A percentile compares a stretch with the other conserved stretches of the same genome.
Conservation (phyloP, 2,888 invertebrate genomes). For the Girardia tigrina region DNA sequence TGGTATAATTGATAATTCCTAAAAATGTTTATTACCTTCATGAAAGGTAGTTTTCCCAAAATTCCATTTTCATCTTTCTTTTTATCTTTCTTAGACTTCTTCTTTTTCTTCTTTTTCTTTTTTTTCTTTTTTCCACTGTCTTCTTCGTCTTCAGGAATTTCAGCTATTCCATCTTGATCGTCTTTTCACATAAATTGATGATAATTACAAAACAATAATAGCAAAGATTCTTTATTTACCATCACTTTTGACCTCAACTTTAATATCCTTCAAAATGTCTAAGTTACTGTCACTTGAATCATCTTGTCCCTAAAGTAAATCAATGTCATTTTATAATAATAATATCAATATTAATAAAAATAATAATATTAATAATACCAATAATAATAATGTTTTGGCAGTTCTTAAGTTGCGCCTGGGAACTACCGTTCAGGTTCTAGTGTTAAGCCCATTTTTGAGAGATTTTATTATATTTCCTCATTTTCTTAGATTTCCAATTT, state of each 20-base stretch:
- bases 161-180: constrained; percentile 34
- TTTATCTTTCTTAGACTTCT: constrained; percentile 39
- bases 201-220: not conserved
- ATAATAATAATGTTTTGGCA: not conserved
- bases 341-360: not conserved
- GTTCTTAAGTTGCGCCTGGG: too few species aligned
- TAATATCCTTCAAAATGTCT: constrained; percentile 35
- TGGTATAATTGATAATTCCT: not conserved
- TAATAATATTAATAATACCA: not conserved
- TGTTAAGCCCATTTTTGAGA: too few species aligned
- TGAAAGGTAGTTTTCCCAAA: constrained; percentile 25
- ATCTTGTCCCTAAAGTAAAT: not conserved
- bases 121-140: constrained; percentile 32
- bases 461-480: too few species aligned
- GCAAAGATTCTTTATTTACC: constrained; percentile 28
- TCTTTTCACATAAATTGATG: not conserved
- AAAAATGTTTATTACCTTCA: not conserved
- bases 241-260: constrained; percentile 36
- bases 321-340: too few species aligned
- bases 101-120: constrained; percentile 37
- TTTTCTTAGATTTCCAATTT: too few species aligned
- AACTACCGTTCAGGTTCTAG: too few species aligned
- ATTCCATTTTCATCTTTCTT: constrained; percentile 31
- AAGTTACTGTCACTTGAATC: constrained; percentile 28
- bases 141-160: constrained; percentile 35